These are phyloP conservation scores for mouse (Mus musculus) DNA, from an alignment of 2,113 vertebrate species.

Conservation along the genomic window GRCm39 chr16:74641001-74641500, in stretches of 20 bases:
- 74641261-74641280: background rate
- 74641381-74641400: background rate
- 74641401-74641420: background rate
- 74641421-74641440: no score
- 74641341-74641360: background rate
- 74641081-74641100: background rate
- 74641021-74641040: background rate
- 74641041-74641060: background rate
- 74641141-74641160: background rate
- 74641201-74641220: background rate
- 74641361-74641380: background rate
- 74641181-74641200: background rate
- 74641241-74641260: background rate
- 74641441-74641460: fast-evolving
- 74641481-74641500: background rate
- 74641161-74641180: background rate
- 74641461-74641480: background rate
- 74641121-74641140: background rate
- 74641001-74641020: background rate
- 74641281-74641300: fast-evolving
- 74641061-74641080: background rate
- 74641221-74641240: background rate
- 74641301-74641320: background rate
- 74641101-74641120: background rate
- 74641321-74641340: background rate